Percentiles rank a stretch among this genome's conserved stretches.
Conservation (phyloP, 2,113 vertebrate genomes). For the Pongo pygmaeus region DNA sequence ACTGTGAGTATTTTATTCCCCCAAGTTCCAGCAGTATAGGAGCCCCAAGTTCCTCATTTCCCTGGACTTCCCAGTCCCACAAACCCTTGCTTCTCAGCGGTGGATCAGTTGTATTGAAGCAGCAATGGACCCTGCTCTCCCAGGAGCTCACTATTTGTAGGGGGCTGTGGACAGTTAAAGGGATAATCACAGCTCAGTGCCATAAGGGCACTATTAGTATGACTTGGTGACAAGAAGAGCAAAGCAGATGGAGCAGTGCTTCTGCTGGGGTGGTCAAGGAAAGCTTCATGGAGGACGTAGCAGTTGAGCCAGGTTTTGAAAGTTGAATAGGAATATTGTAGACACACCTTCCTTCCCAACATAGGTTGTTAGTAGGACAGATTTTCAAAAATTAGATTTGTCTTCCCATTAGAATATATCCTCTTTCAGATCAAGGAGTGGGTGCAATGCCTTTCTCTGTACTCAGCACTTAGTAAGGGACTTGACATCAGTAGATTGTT, state of each 20-base stretch:
- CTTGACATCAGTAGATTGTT: neutral
- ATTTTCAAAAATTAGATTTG: neutral
- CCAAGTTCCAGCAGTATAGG: neutral
- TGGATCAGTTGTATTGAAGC: neutral
- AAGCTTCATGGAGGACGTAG: neutral
- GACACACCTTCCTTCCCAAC: neutral
- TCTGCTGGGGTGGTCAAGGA: neutral
- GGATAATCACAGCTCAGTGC: neutral
- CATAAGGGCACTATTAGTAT: neutral
- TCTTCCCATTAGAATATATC: neutral
- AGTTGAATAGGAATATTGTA: neutral
- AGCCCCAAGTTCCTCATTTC: neutral
- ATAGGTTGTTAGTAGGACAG: neutral
- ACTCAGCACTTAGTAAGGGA: neutral
- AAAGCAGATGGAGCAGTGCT: neutral
- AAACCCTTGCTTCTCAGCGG: neutral
- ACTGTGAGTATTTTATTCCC: constrained; percentile 88
- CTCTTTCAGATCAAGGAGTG: neutral
- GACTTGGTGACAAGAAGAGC: neutral
- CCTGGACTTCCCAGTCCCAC: neutral
- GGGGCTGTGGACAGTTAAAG: neutral
- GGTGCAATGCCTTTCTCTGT: neutral
- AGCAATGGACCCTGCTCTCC: neutral
- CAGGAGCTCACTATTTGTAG: neutral
- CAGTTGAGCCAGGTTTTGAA: neutral